phyloP scores from a whole-genome alignment of 2,113 vertebrate genomes.

The Erythrocercus mccallii region DNA sequence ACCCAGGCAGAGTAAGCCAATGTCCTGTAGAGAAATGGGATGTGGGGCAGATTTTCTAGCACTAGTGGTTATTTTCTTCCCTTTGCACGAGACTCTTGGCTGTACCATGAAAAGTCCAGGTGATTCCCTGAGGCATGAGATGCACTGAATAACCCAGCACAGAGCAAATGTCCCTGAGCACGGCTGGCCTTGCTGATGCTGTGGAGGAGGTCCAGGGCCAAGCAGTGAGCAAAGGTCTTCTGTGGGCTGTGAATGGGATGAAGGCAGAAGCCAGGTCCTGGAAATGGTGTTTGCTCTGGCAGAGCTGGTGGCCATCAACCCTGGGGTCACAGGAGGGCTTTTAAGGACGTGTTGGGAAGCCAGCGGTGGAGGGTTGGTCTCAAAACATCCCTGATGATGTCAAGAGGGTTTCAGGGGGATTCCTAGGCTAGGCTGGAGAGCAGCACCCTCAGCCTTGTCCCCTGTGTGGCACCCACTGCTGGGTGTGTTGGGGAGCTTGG shows the following conservation, averaged over 20 bases:
- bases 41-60: background rate
- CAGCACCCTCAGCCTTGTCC: background rate
- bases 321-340: background rate
- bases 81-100: background rate
- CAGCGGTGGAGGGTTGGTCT: background rate
- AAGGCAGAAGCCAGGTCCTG: background rate
- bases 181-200: background rate
- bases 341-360: background rate
- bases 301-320: background rate
- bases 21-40: background rate
- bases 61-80: background rate
- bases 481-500: background rate
- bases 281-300: background rate
- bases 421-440: background rate
- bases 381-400: background rate
- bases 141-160: background rate
- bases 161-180: background rate
- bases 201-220: background rate
- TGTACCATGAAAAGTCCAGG: background rate
- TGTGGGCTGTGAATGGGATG: background rate
- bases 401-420: background rate
- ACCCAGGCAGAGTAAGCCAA: background rate
- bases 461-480: background rate
- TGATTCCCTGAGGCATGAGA: background rate
- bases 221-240: background rate